Evolutionary conservation across 1,140 invertebrate genomes (phyloP).

Genomic region (Phenacoccus solenopsis): DNA sequence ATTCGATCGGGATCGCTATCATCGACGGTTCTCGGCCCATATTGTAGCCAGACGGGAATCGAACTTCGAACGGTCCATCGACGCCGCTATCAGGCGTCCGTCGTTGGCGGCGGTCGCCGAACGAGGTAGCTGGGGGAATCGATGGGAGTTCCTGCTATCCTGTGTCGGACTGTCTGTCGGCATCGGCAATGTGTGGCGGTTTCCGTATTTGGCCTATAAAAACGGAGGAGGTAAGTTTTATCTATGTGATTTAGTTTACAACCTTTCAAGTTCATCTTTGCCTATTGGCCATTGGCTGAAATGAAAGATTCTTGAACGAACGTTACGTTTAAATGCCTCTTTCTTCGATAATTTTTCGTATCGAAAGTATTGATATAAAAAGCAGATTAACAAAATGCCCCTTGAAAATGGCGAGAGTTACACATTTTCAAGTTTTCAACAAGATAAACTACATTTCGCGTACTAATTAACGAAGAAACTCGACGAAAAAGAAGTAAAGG

Average conservation of each 20-base stretch:
- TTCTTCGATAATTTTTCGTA: no score
- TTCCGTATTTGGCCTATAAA: conserved; percentile 68
- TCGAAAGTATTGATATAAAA: no score
- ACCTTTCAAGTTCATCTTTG: no score
- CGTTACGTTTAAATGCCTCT: no score
- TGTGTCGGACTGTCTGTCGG: conserved; percentile 70
- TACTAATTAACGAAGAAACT: no score
- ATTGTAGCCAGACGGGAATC: conserved; percentile 28
- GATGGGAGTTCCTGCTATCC: conserved; percentile 62
- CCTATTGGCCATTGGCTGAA: no score
- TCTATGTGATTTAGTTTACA: no score
- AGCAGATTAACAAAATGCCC: no score
- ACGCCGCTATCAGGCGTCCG: conserved; percentile 31
- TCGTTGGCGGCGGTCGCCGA: conserved; percentile 31
- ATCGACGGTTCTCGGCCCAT: conserved; percentile 27
- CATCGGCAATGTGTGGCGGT: conserved; percentile 78
- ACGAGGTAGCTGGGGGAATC: conserved; percentile 55
- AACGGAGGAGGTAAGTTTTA: conserved; percentile 62
- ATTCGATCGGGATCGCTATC: neutral
- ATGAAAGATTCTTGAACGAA: no score
- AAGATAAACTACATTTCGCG: no score
- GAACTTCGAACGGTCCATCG: conserved; percentile 25
- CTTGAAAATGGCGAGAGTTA: neutral
- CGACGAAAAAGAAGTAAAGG: no score
- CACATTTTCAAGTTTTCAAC: no score